These are phyloP conservation scores for Luperina testacea DNA, from an alignment of 2,888 invertebrate genomes.

Conservation along the genomic window DNA sequence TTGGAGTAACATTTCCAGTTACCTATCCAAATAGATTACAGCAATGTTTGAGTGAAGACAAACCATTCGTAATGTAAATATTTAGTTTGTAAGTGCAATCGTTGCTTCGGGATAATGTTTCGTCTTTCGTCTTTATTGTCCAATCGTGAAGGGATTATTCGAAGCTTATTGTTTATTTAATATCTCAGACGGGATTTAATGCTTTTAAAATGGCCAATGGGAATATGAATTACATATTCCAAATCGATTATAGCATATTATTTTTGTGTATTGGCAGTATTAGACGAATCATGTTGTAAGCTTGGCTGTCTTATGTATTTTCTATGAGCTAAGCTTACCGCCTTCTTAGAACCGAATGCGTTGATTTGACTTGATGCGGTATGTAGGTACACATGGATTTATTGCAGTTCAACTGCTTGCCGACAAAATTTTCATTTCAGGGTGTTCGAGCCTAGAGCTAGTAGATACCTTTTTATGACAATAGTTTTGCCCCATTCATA, in stretches of 20 bases:
- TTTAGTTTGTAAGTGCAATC: conserved; percentile 54
- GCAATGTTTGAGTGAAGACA: conserved; percentile 42
- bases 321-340: neutral
- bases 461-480: neutral
- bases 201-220: conserved; percentile 13
- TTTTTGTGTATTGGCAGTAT: conserved; percentile 15
- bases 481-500: neutral
- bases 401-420: neutral
- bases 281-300: neutral
- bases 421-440: neutral
- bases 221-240: conserved; percentile 27
- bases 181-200: conserved; percentile 20
- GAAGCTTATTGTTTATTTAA: conserved; percentile 46
- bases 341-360: neutral
- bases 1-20: conserved; percentile 47
- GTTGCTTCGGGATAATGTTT: conserved; percentile 32
- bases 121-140: conserved; percentile 41
- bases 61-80: conserved; percentile 58
- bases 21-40: conserved; percentile 50
- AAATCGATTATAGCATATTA: conserved; percentile 23
- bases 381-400: neutral
- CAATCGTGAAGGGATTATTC: conserved; percentile 38
- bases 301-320: conserved; percentile 28
- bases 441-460: neutral
- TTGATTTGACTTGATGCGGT: neutral